Conservation (phyloP, 2,888 invertebrate genomes). For the Tribolium freemani region DNA sequence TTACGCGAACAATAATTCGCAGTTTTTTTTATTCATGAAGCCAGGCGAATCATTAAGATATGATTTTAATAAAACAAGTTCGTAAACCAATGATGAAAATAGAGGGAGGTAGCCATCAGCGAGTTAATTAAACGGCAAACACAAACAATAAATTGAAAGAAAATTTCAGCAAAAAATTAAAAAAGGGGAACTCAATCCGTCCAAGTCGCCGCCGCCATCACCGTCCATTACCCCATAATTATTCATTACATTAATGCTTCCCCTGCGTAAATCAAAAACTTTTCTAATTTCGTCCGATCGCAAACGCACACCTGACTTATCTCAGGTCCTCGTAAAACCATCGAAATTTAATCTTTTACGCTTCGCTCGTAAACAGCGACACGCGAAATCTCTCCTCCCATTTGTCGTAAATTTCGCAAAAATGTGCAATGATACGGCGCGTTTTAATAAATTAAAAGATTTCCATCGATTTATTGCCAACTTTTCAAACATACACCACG, state of each 20-base stretch:
- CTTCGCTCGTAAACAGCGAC: constrained; percentile 18
- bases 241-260: constrained; percentile 26
- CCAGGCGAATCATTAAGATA: constrained; percentile 22
- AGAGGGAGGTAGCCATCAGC: background rate
- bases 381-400: constrained; percentile 10
- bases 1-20: too few relatives aligned
- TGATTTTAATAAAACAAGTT: constrained; percentile 30
- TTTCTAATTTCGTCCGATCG: constrained; percentile 36
- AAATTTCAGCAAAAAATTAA: constrained; percentile 10
- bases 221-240: constrained; percentile 20
- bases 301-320: constrained; percentile 20
- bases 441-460: constrained; percentile 23
- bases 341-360: constrained; percentile 37
- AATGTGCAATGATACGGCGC: background rate
- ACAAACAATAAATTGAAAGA: constrained; percentile 20
- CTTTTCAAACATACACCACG: constrained; percentile 3
- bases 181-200: background rate
- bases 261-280: constrained; percentile 28
- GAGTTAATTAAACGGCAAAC: constrained; percentile 29
- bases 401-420: constrained; percentile 11
- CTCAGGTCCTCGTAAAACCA: constrained; percentile 16
- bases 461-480: constrained; percentile 12
- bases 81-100: constrained; percentile 13
- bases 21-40: background rate
- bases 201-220: constrained; percentile 3